Evolutionary conservation across 1,140 invertebrate species (phyloP).

Genomic region (Drosophila teissieri): DNA sequence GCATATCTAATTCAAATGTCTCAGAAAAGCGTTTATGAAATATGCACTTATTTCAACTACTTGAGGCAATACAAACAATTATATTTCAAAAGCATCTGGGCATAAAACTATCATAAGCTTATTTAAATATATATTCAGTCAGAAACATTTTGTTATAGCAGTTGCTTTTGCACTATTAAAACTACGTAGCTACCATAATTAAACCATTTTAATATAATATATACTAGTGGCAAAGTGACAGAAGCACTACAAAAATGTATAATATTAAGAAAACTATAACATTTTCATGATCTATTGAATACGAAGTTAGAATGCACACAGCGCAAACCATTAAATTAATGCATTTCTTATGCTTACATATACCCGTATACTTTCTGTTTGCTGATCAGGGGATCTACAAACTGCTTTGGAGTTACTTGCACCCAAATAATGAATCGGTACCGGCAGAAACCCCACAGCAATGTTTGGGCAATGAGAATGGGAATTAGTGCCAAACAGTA

Average conservation of each 20-base stretch:
- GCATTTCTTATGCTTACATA: too few relatives aligned
- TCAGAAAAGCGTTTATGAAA: background rate
- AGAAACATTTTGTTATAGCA: background rate
- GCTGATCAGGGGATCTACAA: background rate
- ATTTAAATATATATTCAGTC: background rate
- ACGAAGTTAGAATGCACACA: too few relatives aligned
- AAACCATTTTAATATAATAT: too few relatives aligned
- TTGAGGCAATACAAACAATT: background rate
- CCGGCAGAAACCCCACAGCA: background rate
- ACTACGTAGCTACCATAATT: too few relatives aligned
- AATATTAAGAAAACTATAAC: too few relatives aligned
- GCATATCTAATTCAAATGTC: too few relatives aligned
- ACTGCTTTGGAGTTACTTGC: background rate
- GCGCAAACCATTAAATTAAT: too few relatives aligned
- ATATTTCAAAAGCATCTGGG: background rate
- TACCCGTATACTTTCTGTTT: too few relatives aligned
- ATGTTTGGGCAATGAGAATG: conserved; percentile 29
- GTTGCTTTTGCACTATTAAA: background rate
- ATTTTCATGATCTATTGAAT: too few relatives aligned
- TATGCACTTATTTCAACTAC: background rate
- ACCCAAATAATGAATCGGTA: background rate
- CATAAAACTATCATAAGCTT: background rate
- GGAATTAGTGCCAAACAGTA: conserved; percentile 32
- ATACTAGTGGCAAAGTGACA: too few relatives aligned
- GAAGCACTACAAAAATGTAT: too few relatives aligned